Conservation (phyloP, 2,797 vertebrate genomes). For the Arnoldichthys spilopterus region DNA sequence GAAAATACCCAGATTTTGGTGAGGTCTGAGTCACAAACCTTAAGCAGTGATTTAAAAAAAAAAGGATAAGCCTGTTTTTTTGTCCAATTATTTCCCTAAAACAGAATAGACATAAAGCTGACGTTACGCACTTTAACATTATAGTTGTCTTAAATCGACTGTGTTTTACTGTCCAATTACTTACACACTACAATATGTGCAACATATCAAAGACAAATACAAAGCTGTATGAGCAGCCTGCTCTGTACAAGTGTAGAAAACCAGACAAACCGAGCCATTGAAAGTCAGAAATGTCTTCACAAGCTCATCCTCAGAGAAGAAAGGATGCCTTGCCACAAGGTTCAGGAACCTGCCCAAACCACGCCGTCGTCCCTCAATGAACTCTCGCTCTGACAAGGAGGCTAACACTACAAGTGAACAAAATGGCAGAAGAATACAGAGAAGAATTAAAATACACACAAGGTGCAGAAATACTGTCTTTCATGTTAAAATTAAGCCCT, state of each 20-base stretch:
- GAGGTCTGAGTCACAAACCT: not conserved
- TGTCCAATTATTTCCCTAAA: no score
- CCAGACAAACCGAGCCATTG: constrained; percentile 86
- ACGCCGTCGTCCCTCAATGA: constrained; percentile 92
- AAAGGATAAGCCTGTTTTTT: no score
- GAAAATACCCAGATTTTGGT: constrained; percentile 1
- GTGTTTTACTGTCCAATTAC: not conserved
- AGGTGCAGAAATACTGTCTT: constrained; percentile 17
- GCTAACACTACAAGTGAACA: constrained; percentile 66
- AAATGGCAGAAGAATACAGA: constrained; percentile 12
- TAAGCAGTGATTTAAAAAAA: no score
- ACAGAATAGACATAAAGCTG: no score
- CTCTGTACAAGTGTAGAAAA: not conserved
- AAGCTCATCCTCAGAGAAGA: constrained; percentile 90
- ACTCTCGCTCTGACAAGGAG: constrained; percentile 87
- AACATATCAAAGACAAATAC: not conserved
- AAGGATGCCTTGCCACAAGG: constrained; percentile 91
- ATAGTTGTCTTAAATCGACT: no score
- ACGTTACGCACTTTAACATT: no score
- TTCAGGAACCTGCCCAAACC: constrained; percentile 91
- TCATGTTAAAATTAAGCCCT: constrained; percentile 21
- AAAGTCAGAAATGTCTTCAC: constrained; percentile 94
- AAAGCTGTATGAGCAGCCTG: not conserved
- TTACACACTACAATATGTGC: not conserved
- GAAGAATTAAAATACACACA: not conserved